A percentile compares a stretch with the other conserved stretches of the same genome.
phyloP scores from a whole-genome alignment of 2,888 invertebrate species.

The Apomyelois bistriatella region DNA sequence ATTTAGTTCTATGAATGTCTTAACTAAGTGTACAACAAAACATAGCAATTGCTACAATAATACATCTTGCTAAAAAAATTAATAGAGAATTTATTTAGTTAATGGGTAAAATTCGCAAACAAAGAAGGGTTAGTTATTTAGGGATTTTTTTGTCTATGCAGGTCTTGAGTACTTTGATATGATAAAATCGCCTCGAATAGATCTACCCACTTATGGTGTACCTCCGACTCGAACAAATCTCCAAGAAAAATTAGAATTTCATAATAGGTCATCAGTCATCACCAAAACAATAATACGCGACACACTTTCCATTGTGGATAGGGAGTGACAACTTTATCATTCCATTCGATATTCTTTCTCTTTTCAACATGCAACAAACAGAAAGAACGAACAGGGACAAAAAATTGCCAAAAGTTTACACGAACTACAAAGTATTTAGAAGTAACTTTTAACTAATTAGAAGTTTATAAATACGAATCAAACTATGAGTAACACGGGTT shows the following conservation, averaged over 20 bases:
- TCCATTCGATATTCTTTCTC: conserved; percentile 42
- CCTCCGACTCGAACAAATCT: conserved; percentile 32
- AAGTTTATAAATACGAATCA: conserved; percentile 15
- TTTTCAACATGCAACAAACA: conserved; percentile 40
- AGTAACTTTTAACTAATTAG: conserved; percentile 37
- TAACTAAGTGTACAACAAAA: too few relatives aligned
- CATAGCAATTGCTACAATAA: too few relatives aligned
- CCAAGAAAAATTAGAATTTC: conserved; percentile 48
- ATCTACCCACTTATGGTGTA: conserved; percentile 33
- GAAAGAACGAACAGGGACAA: conserved; percentile 42
- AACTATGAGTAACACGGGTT: conserved; percentile 6
- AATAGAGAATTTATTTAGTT: too few relatives aligned
- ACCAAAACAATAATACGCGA: conserved; percentile 68
- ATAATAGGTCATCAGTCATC: conserved; percentile 63
- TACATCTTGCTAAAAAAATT: too few relatives aligned
- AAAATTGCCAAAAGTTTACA: conserved; percentile 60
- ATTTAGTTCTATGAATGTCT: too few relatives aligned
- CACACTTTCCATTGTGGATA: conserved; percentile 63
- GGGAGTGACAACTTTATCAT: conserved; percentile 49
- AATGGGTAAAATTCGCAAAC: too few relatives aligned
- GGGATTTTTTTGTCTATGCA: too few relatives aligned
- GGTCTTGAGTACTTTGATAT: conserved; percentile 27
- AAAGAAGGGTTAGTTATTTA: too few relatives aligned
- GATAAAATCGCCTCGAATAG: conserved; percentile 29
- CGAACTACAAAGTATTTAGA: conserved; percentile 52